Evolutionary conservation across 2,888 invertebrate species (phyloP), one percentile per base, ranked within the genome.

Genomic region (Brachylomia viminalis): DNA sequence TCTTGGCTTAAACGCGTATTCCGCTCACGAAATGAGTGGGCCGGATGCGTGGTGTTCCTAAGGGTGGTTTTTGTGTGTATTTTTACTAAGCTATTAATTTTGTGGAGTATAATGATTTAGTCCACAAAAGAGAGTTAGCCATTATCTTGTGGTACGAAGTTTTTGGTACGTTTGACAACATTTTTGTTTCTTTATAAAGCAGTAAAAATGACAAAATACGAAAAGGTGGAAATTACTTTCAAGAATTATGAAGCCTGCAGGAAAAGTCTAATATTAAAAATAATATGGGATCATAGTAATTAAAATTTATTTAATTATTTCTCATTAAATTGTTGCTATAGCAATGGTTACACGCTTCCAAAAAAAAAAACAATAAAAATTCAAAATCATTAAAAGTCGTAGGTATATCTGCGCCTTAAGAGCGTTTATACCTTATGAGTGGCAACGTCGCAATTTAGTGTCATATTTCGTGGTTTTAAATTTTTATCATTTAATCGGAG

Each of bases 1-100:
- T 82, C 82, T 87, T 81, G 72, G 69, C 65, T 72, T 33, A 56
- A 66, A 45, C 42, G 56, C 54, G 38, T 67, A 79, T 82, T 75
- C 68, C 15, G 58, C 70, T 80, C 69, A 59, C 74, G 78, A 52
- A 74, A 61, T 59, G 47, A 62, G 62, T 17, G 54, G 76, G 58
- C 70, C 47, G 66, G 73, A 70, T 74, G 58, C 74, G 62, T 73
- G n/a, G 52, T 78, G 27, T 59, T 73, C 15, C 20, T n/a, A 77
- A 52, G 56, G 69, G 49, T 45, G 61, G 10, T 69, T 23, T 66
- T 76, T 20, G 52, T 42, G 30, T 68, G 23, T 45, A 56, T 61
- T 45, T 79, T 75, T 64, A 47, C 4, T 27, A 30, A 27, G 49
- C 45, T 70, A 58, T 73, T 42, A 54, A 64, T 67, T 54, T 70